Base-by-base conservation (phyloP, 2,888 invertebrate species). In the Clostera curtula region DNA sequence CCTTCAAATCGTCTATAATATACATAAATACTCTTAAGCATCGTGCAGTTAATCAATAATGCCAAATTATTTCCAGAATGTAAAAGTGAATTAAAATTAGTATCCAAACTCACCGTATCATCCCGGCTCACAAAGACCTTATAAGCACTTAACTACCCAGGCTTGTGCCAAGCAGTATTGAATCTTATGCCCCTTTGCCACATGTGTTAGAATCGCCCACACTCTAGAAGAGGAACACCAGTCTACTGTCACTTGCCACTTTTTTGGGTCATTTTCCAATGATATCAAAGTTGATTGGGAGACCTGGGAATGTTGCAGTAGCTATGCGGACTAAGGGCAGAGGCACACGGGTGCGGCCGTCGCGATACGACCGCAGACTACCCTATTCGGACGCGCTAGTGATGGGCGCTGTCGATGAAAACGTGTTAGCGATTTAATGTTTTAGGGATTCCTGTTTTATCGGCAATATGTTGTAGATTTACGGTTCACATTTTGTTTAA, bases 141-240 rank as follows among this genome's bases (percentile, higher is more conserved):
- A 44, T 47, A 31, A 44, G 55, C 55, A 55, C 52, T 47, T 40
- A 67, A 62, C 77, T 80, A 82, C 64, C 79, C 82, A 49, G 82
- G 82, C 74, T 75, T 76, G 49, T 73, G 77, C 80, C 80, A 80
- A 67, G 76, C 80, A 41, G 68, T 73, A 65, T 72, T 63, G 60
- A 76, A 80, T 69, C 73, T 68, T 73, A 74, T 69, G 44, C 71
- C 73, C 40, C 58, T 64, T 50, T 53, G 74, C 82, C 74, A 80
- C 82, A 82, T 82, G 82, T 75, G 80, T 79, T 63, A 73, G 55
- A 69, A 64, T 69, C 62, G 57, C 53, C 35, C 36, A 42, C 47
- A 47, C 49, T 43, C 41, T 50, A 35, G 24, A 6, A 36, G 29
- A 27, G 39, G 15, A 49, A 50, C 67, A 62, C 65, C 54, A 30